Conservation (phyloP, 2,797 vertebrate species). For the Syndactyla subalaris region DNA sequence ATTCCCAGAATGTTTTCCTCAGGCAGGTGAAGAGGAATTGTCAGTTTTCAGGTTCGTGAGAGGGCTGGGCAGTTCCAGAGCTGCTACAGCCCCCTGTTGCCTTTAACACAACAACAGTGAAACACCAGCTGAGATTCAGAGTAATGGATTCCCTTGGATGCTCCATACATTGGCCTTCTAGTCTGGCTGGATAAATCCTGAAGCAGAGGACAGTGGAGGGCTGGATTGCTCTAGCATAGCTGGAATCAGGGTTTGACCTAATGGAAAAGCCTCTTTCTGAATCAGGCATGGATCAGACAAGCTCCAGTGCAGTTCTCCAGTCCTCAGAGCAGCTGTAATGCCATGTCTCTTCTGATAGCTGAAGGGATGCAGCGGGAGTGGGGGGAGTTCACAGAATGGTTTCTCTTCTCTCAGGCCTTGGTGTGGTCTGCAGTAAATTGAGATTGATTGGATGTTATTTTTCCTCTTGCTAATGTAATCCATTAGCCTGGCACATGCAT, state of each 20-base stretch:
- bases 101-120: neutral
- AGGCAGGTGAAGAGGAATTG: neutral
- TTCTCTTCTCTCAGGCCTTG: conserved; percentile 74
- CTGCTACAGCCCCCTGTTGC: neutral
- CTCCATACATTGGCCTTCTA: neutral
- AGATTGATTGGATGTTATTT: conserved; percentile 99
- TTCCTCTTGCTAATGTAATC: conserved; percentile 99
- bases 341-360: neutral
- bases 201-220: neutral
- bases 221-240: neutral
- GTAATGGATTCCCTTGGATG: neutral
- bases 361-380: conserved; percentile 10
- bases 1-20: neutral
- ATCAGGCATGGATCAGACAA: rapidly evolving
- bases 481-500: conserved; percentile 99
- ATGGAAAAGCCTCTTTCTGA: neutral
- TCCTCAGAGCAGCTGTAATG: neutral
- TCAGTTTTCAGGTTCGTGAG: neutral
- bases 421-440: conserved; percentile 91
- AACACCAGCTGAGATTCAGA: neutral
- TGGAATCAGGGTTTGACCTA: neutral
- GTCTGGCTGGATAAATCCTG: neutral
- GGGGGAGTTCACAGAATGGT: conserved; percentile 71
- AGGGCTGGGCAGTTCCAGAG: neutral
- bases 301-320: neutral